Percentiles rank a stretch among this genome's conserved stretches.
phyloP scores from a whole-genome alignment of 2,797 vertebrate genomes.

The Tarsius wallacei region DNA sequence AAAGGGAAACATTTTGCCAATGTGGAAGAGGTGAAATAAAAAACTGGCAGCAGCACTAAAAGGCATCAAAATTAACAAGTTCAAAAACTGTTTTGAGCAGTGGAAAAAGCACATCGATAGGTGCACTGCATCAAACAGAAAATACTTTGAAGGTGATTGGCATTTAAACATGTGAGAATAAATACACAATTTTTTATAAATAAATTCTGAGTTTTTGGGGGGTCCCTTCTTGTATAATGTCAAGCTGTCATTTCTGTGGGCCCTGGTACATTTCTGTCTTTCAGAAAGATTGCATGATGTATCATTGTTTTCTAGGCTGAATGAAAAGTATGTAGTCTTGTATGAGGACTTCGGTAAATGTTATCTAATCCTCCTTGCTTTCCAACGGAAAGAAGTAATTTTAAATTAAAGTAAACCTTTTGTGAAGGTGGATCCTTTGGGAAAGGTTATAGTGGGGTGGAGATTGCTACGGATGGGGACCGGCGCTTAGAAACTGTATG shows the following conservation, averaged over 20 bases:
- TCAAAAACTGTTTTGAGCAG: too few species aligned
- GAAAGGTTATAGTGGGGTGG: background rate
- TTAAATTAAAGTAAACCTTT: conserved; percentile 31
- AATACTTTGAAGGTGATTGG: too few species aligned
- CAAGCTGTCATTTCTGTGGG: conserved; percentile 30
- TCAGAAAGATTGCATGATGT: background rate
- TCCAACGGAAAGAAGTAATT: conserved; percentile 21
- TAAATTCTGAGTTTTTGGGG: too few species aligned
- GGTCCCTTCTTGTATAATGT: background rate
- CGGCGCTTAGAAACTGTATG: background rate
- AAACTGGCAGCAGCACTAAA: too few species aligned
- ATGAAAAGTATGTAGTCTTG: conserved; percentile 31
- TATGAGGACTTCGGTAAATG: background rate
- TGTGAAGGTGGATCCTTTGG: background rate
- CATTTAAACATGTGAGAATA: too few species aligned
- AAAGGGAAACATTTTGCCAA: too few species aligned
- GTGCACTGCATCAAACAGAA: too few species aligned
- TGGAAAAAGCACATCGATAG: too few species aligned
- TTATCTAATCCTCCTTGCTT: background rate
- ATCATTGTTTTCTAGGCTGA: conserved; percentile 15
- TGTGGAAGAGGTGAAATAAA: too few species aligned
- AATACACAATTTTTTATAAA: too few species aligned
- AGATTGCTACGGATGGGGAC: background rate
- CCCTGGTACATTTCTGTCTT: background rate
- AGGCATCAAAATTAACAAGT: too few species aligned